Evolutionary conservation across 2,797 vertebrate species (phyloP).

Genomic region (Mycteria americana): DNA sequence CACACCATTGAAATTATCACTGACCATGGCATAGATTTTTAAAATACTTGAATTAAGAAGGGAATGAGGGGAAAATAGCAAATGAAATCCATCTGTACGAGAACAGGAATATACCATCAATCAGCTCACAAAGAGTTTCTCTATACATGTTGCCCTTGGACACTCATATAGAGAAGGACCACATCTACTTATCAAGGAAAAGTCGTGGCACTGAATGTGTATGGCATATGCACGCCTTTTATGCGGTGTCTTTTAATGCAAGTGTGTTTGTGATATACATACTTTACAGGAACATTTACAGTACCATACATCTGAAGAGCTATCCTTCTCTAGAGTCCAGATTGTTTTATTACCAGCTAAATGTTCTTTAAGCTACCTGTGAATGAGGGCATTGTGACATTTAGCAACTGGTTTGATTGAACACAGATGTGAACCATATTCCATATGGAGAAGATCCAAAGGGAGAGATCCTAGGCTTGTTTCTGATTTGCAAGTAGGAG

Average conservation of each 20-base stretch:
- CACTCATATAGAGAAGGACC: background rate
- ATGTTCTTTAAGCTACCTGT: slow-evolving; percentile 75
- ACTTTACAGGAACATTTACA: slow-evolving; percentile 41
- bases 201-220: background rate
- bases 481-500: slow-evolving; percentile 48
- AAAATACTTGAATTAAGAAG: slow-evolving; percentile 28
- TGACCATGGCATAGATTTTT: background rate
- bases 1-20: background rate
- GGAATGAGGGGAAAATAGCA: background rate
- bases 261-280: slow-evolving; percentile 29
- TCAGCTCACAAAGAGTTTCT: slow-evolving; percentile 60
- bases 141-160: slow-evolving; percentile 29
- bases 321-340: slow-evolving; percentile 51
- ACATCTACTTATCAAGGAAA: slow-evolving; percentile 21
- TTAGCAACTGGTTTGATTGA: slow-evolving; percentile 73
- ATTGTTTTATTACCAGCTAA: slow-evolving; percentile 77
- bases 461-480: slow-evolving; percentile 5
- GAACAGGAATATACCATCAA: background rate
- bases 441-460: slow-evolving; percentile 65
- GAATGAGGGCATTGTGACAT: slow-evolving; percentile 79
- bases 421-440: slow-evolving; percentile 75
- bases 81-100: slow-evolving; percentile 61
- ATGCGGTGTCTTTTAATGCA: background rate
- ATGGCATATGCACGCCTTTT: background rate
- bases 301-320: slow-evolving; percentile 48